phyloP scores from a whole-genome alignment of 2,113 vertebrate genomes.

The chimpanzee (Pan troglodytes) region DNA sequence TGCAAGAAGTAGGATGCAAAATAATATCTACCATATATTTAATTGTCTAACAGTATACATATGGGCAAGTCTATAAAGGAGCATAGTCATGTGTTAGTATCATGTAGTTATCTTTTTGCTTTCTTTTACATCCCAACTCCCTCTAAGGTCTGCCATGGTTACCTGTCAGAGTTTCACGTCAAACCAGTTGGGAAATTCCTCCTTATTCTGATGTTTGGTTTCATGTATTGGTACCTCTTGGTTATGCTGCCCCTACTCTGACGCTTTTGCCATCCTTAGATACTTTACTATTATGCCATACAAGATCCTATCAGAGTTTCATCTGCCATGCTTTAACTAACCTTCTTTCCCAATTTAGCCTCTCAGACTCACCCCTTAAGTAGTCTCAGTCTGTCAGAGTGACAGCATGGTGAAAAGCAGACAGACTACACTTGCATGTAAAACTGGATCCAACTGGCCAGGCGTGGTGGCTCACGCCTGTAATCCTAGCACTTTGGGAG shows the following conservation, averaged over 20 bases:
- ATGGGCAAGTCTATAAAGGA: neutral
- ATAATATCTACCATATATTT: neutral
- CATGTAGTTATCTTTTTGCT: neutral
- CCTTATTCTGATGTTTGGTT: neutral
- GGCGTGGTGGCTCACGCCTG: too few relatives aligned
- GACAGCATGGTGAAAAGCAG: neutral
- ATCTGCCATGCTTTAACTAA: neutral
- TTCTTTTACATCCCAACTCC: neutral
- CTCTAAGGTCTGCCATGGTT: neutral
- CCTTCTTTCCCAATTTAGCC: neutral
- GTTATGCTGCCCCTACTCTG: neutral
- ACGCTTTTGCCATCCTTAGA: neutral
- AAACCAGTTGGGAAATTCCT: neutral
- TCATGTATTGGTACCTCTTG: neutral
- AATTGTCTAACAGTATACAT: neutral
- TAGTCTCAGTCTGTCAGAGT: neutral
- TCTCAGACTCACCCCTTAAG: neutral
- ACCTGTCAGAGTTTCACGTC: neutral
- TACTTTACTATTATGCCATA: neutral
- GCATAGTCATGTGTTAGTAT: neutral
- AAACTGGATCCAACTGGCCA: neutral
- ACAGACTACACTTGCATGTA: neutral
- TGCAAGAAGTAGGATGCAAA: neutral
- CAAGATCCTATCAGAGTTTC: neutral
- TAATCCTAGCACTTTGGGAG: too few relatives aligned